phyloP scores from a whole-genome alignment of 2,888 invertebrate species.

The Heliconius hortense region DNA sequence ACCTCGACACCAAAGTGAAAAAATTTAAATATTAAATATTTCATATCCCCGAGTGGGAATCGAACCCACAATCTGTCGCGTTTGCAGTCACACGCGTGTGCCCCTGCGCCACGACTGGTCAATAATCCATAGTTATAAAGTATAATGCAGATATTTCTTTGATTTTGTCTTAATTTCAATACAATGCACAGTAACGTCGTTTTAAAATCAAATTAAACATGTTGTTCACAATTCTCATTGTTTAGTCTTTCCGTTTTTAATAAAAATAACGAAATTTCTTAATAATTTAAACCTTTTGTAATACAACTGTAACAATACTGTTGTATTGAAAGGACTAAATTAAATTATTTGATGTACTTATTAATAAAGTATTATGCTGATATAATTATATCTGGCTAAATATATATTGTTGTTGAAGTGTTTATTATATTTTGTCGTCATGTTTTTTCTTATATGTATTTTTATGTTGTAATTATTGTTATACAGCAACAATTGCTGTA shows the following conservation, averaged over 20 bases:
- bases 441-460: neutral
- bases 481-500: too few relatives aligned
- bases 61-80: too few relatives aligned
- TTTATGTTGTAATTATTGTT: too few relatives aligned
- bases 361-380: neutral
- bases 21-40: too few relatives aligned
- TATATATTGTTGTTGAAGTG: neutral
- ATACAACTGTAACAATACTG: constrained; percentile 12
- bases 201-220: neutral
- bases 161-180: neutral
- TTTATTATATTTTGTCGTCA: neutral
- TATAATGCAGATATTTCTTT: neutral
- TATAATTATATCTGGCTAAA: constrained; percentile 1
- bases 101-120: too few relatives aligned
- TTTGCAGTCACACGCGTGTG: too few relatives aligned
- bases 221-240: neutral
- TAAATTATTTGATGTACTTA: constrained; percentile 2
- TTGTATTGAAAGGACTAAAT: constrained; percentile 2
- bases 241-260: neutral
- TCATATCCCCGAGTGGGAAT: too few relatives aligned
- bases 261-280: neutral
- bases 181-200: neutral
- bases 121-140: too few relatives aligned
- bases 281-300: constrained; percentile 17
- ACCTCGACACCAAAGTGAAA: too few relatives aligned